A percentile compares a stretch with the other conserved stretches of the same genome.
These are phyloP conservation scores for Lasioglossum lativentre DNA, from an alignment of 2,888 invertebrate genomes.

Conservation along the genomic window DNA sequence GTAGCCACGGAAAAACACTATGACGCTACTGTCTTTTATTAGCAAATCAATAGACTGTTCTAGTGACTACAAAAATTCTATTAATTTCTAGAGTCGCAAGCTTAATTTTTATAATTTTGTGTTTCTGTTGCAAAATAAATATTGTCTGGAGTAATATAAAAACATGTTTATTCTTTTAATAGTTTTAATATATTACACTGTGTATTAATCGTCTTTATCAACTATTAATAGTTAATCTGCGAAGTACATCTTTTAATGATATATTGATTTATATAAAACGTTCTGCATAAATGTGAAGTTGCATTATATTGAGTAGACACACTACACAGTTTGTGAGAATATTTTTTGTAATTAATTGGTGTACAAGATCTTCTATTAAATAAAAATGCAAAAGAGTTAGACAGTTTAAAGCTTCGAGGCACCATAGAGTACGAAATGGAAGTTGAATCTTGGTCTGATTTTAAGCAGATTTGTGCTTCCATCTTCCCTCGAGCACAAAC, in stretches of 20 bases:
- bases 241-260: not conserved
- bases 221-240: not conserved
- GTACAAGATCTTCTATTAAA: not conserved
- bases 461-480: conserved; percentile 37
- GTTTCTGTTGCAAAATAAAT: not conserved
- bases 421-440: conserved; percentile 46
- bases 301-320: not conserved
- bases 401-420: conserved; percentile 24
- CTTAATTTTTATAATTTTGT: not conserved
- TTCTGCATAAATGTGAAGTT: not conserved
- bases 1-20: conserved; percentile 47
- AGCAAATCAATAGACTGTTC: not conserved
- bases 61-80: not conserved
- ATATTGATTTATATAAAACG: not conserved
- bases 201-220: not conserved
- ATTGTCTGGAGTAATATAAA: not conserved
- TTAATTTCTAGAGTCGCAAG: not conserved
- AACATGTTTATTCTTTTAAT: not conserved
- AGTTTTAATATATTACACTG: not conserved
- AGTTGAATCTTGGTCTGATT: conserved; percentile 9
- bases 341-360: not conserved
- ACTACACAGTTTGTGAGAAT: not conserved
- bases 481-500: conserved; percentile 37
- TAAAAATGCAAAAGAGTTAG: not conserved
- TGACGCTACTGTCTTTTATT: conserved; percentile 46